Base-by-base conservation (phyloP, 2,888 invertebrate species). In the Bellardia pandia region DNA sequence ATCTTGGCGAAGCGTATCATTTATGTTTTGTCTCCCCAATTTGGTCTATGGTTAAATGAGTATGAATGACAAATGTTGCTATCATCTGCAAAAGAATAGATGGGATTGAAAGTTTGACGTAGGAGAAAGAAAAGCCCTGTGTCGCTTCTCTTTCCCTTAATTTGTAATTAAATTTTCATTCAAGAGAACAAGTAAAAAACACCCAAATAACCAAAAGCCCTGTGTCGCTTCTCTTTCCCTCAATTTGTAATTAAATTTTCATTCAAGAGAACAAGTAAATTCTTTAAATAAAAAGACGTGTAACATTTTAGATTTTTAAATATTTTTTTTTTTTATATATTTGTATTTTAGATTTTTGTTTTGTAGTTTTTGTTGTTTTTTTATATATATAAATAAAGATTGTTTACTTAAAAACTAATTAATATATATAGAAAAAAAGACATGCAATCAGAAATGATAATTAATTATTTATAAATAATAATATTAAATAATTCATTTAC, bases 381-480 rank as follows among this genome's bases (percentile, higher is more conserved):
- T 48, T 56, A 72, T 80, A 72, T 77, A 74, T 81, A 87, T 87
- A 87, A 87, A 87, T 87, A 87, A 85, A 71, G 58, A 68, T 78
- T 69, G 60, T 66, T 85, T 75, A 74, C 69, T 85, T 69, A 77
- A 78, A 85, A 74, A 87, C 77, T 87, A 85, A 81, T 85, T 77
- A 86, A 86, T 80, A 77, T 76, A 64, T 81, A 66, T 33, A 75
- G 23, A 53, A 74, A 45, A 83, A 69, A 83, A 86, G 80, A 78
- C 79, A 69, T 77, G 64, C 48, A 60, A 66, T 78, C 60, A 56
- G 56, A 77, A 68, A 71, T 79, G 72, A 79, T 71, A 56, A 75
- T 78, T 84, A 80, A 84, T 87, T 81, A 80, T 82, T 86, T 83
- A 84, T 72, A 86, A 89, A 86, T 87, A 88, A 71, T 72, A 78